Percentiles rank a stretch among this genome's conserved stretches.
Conservation (phyloP, 2,797 vertebrate species). For the Pseudochaenichthys georgianus region DNA sequence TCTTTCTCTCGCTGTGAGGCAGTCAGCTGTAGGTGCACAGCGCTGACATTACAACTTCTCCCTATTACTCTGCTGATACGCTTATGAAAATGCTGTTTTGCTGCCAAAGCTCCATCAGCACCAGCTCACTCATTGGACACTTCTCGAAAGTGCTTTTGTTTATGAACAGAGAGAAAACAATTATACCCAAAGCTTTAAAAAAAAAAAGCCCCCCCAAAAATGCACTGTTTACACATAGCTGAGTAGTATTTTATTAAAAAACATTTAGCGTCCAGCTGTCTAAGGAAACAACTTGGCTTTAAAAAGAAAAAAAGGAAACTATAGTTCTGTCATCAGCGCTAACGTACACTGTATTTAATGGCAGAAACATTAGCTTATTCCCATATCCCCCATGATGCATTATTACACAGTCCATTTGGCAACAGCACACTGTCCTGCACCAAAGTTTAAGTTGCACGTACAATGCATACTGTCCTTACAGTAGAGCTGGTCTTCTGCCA, state of each 20-base stretch:
- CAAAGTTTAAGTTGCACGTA: constrained; percentile 40
- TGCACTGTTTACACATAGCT: too few species aligned
- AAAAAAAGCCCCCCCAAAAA: too few species aligned
- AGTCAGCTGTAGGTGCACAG: too few species aligned
- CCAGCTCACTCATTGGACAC: too few species aligned
- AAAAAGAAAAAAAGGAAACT: background rate
- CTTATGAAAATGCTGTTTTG: too few species aligned
- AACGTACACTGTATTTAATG: background rate
- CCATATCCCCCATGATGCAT: background rate
- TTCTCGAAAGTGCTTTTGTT: too few species aligned
- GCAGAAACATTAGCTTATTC: constrained; percentile 1
- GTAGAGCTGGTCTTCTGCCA: constrained; percentile 56
- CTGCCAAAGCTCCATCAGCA: too few species aligned
- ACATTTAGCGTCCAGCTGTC: background rate
- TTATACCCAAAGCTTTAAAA: too few species aligned
- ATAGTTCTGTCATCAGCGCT: background rate
- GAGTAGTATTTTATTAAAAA: background rate
- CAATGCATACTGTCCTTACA: constrained; percentile 41
- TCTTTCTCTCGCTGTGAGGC: background rate
- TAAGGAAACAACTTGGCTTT: background rate
- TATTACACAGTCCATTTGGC: background rate
- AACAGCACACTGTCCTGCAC: constrained; percentile 12
- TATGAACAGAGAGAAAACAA: too few species aligned
- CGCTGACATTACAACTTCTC: too few species aligned
- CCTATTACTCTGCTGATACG: too few species aligned